Evolutionary conservation across 2,888 invertebrate species (phyloP).

Genomic region (Melanophora roralis): DNA sequence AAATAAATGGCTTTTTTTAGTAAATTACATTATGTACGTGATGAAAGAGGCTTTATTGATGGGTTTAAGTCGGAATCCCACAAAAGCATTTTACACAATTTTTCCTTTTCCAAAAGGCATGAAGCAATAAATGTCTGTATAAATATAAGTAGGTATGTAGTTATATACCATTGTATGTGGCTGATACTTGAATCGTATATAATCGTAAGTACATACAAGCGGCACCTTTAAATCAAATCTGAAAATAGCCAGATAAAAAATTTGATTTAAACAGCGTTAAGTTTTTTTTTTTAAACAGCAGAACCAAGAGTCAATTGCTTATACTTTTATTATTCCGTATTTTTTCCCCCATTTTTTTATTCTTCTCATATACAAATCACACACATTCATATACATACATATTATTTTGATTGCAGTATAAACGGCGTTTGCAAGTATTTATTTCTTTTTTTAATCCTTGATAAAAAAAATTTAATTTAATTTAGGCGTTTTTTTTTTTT

Average conservation of each 20-base stretch:
- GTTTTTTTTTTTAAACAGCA: too few species aligned
- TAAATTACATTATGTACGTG: slow-evolving; percentile 70
- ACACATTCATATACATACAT: too few species aligned
- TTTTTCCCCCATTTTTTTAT: too few species aligned
- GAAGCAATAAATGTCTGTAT: background rate
- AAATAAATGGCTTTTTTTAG: slow-evolving; percentile 72
- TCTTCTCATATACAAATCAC: background rate
- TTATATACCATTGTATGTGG: too few species aligned
- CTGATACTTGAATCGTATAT: slow-evolving; percentile 44
- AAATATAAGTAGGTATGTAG: background rate
- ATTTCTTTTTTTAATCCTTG: slow-evolving; percentile 33
- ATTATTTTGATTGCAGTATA: slow-evolving; percentile 47
- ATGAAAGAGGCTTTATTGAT: slow-evolving; percentile 63
- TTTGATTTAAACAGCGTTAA: slow-evolving; percentile 25
- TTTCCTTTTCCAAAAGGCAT: background rate
- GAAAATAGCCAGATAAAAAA: slow-evolving; percentile 57
- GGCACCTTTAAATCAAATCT: slow-evolving; percentile 54
- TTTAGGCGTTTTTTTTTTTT: slow-evolving; percentile 8
- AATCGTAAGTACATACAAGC: slow-evolving; percentile 33
- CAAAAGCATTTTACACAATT: background rate
- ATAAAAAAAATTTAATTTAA: slow-evolving; percentile 56
- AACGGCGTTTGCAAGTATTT: slow-evolving; percentile 41
- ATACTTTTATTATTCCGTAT: background rate
- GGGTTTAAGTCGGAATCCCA: slow-evolving; percentile 22
- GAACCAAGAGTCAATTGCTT: background rate